phyloP scores from a whole-genome alignment of 1,140 invertebrate genomes.

The Drosophila micromelanica region DNA sequence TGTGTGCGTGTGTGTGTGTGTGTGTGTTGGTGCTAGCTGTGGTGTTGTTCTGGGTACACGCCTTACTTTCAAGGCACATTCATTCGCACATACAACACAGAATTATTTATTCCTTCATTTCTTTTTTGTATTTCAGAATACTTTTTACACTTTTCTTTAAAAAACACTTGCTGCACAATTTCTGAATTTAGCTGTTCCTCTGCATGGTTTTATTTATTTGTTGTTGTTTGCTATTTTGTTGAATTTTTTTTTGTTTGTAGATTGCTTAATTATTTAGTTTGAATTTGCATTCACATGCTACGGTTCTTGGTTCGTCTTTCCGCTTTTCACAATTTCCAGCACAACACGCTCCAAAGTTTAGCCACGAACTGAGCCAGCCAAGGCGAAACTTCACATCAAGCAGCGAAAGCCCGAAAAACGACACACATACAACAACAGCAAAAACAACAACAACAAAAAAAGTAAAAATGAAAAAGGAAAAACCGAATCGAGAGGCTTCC shows the following conservation, averaged over 20 bases:
- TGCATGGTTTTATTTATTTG: not conserved
- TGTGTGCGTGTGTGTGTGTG: constrained; percentile 16
- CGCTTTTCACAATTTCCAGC: constrained; percentile 72
- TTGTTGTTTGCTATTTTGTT: constrained; percentile 6
- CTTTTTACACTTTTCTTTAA: not conserved
- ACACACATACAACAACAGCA: not conserved
- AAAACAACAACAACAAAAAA: not conserved
- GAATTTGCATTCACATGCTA: constrained; percentile 35
- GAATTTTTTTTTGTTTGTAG: not conserved
- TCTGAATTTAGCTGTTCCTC: constrained; percentile 6
- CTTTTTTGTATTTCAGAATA: not conserved
- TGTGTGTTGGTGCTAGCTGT: constrained; percentile 16
- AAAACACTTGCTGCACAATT: constrained; percentile 1
- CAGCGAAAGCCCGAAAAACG: constrained; percentile 43
- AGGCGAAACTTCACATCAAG: constrained; percentile 51
- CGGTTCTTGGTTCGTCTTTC: constrained; percentile 18
- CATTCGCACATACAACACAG: constrained; percentile 11
- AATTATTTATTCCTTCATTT: not conserved
- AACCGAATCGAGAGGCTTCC: constrained; percentile 39
- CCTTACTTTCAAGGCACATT: constrained; percentile 55
- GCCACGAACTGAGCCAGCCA: constrained; percentile 76
- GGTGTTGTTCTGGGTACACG: constrained; percentile 55
- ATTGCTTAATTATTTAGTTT: constrained; percentile 23
- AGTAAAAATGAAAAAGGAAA: constrained; percentile 17
- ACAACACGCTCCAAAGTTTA: constrained; percentile 81